Base-by-base conservation (phyloP, 2,797 vertebrate genomes). In the Percopsis omiscomaycus region DNA sequence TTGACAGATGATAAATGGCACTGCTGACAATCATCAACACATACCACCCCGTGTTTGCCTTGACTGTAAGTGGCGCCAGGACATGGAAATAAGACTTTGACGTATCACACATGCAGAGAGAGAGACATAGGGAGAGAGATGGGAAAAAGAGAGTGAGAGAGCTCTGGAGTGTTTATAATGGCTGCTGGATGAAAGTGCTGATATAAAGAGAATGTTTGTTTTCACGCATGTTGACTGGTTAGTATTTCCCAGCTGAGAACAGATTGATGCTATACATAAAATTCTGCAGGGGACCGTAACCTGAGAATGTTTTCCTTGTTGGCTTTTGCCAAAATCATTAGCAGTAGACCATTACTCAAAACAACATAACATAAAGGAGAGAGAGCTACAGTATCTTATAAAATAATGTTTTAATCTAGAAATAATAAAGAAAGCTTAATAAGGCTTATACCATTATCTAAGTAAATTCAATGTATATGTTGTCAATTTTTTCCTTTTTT, bases 1-100 rank as follows among this genome's bases (percentile, higher is more conserved):
- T 92, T 95, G 94, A 96, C 94, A 94, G 91, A 94, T 95, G 95
- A 96, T 95, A 94, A 96, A 96, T 94, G 95, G 92, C 92, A 89
- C 89, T 89, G 91, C 94, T 95, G 94, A 95, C 95, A 95, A 93
- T 95, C 94, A 94, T 94, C 93, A 94, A 91, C 91, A 92, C 91
- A 89, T 91, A 89, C 91, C 87, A 90, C 92, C 91, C 87, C 80
- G 85, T 93, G 94, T 94, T 94, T 94, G 93, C 92, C 93, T 94
- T 94, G 93, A 94, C 92, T 94, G 92, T 90, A 94, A 94, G 94
- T 94, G 92, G 93, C 89, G 92, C 92, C 93, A 94, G 91, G 92
- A 93, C 93, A 92, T 93, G 84, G 94, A 94, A 95, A 95, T 91
- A 91, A 90, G 93, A 94, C 92, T 93, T 93, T 94, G 87, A 89